Percentiles rank a stretch among this genome's conserved stretches.
Conservation (phyloP, 35 echinoderm and acorn worm species). For the Patiria miniata region DNA sequence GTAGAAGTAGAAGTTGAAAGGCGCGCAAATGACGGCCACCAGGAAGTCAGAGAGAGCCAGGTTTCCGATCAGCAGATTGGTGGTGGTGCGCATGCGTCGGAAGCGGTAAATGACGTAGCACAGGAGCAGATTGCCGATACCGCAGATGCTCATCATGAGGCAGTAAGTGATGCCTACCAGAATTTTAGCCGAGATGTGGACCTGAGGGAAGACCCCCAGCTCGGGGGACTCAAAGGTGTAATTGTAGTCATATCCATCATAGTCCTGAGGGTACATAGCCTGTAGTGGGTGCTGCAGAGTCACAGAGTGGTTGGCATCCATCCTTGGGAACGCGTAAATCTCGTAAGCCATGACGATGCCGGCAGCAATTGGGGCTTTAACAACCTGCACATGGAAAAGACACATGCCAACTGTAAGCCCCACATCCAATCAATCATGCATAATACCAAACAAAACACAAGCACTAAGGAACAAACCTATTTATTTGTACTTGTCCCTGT, state of each 20-base stretch:
- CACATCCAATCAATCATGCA: too few species aligned
- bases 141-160: constrained; percentile 77
- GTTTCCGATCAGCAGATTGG: constrained; percentile 93
- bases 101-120: constrained; percentile 87
- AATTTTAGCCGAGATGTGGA: constrained; percentile 58
- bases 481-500: too few species aligned
- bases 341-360: background rate
- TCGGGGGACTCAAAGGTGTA: background rate
- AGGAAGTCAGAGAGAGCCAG: constrained; percentile 93
- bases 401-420: background rate
- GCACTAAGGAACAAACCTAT: too few species aligned
- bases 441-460: too few species aligned
- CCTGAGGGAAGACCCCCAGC: background rate
- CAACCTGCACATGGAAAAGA: background rate
- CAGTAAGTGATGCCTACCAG: constrained; percentile 66
- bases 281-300: background rate
- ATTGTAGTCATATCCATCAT: background rate
- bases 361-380: background rate
- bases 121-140: constrained; percentile 84
- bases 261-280: background rate
- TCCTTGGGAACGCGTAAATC: background rate
- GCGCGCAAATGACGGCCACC: constrained; percentile 79
- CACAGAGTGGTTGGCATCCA: background rate
- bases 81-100: constrained; percentile 90
- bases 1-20: constrained; percentile 98